Evolutionary conservation across 2,797 vertebrate genomes (phyloP).

Genomic region (Aulostomus chinensis): DNA sequence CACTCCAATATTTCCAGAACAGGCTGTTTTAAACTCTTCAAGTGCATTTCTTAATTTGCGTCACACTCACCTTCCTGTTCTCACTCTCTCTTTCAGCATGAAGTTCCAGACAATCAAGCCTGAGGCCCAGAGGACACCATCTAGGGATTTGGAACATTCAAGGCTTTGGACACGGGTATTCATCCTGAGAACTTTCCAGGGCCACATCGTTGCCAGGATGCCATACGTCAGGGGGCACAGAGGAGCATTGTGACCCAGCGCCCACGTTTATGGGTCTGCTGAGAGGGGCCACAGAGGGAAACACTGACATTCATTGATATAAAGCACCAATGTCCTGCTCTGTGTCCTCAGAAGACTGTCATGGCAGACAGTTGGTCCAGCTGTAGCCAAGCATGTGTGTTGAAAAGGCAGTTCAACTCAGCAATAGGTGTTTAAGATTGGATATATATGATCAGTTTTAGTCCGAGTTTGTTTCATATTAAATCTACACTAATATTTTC

Average conservation of each 20-base stretch:
- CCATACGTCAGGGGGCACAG: slow-evolving; percentile 67
- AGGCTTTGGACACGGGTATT: slow-evolving; percentile 38
- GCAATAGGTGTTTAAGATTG: too few species aligned
- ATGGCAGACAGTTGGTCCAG: slow-evolving; percentile 55
- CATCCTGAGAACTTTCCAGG: slow-evolving; percentile 45
- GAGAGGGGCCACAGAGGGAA: slow-evolving; percentile 52
- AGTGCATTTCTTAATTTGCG: slow-evolving; percentile 18
- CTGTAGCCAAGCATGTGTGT: slow-evolving; percentile 52
- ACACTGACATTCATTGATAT: slow-evolving; percentile 70
- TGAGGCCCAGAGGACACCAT: slow-evolving; percentile 30
- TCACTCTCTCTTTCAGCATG: slow-evolving; percentile 28
- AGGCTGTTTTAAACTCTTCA: slow-evolving; percentile 17
- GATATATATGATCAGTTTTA: too few species aligned
- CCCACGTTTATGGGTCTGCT: slow-evolving; percentile 58
- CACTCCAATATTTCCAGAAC: slow-evolving; percentile 17
- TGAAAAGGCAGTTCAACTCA: slow-evolving; percentile 1
- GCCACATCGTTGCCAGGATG: slow-evolving; percentile 53
- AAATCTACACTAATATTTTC: too few species aligned
- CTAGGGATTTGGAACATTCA: slow-evolving; percentile 36
- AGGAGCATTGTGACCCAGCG: slow-evolving; percentile 64
- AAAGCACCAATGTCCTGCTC: slow-evolving; percentile 40
- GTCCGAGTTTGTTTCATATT: not conserved
- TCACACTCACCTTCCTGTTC: slow-evolving; percentile 37
- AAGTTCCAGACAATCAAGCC: slow-evolving; percentile 30
- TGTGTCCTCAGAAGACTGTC: slow-evolving; percentile 54